These are phyloP conservation scores for Nylanderia fulva DNA, from an alignment of 1,140 invertebrate species.

Conservation along the genomic window DNA sequence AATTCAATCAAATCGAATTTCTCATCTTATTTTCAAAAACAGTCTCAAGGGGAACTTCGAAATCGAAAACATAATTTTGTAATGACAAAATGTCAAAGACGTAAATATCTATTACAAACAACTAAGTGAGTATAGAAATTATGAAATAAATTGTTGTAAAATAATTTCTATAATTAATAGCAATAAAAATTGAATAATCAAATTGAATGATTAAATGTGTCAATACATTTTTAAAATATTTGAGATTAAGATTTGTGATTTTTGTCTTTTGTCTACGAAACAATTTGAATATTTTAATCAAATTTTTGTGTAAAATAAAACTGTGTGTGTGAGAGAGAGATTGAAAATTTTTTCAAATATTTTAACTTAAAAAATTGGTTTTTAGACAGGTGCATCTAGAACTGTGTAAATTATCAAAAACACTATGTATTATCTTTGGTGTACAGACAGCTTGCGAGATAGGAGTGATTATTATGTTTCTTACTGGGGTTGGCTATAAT, in stretches of 20 bases:
- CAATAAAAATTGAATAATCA: too few species aligned
- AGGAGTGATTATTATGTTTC: background rate
- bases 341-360: background rate
- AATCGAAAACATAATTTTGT: background rate
- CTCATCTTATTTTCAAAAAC: background rate
- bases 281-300: background rate
- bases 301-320: background rate
- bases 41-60: background rate
- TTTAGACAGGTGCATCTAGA: conserved; percentile 64
- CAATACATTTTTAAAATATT: background rate
- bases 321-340: background rate
- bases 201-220: too few species aligned
- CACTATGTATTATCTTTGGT: conserved; percentile 15
- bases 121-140: background rate
- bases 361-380: too few species aligned
- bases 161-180: conserved; percentile 3
- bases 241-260: background rate
- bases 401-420: conserved; percentile 39
- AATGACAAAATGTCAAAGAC: background rate
- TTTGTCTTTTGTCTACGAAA: too few species aligned
- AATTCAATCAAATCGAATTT: background rate
- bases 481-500: conserved; percentile 22
- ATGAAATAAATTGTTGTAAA: background rate
- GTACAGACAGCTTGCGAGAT: conserved; percentile 12
- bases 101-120: conserved; percentile 25